Evolutionary conservation across 2,888 invertebrate species (phyloP), one percentile per base, ranked within the genome.

Genomic region (Mesodorylaimus sp.): DNA sequence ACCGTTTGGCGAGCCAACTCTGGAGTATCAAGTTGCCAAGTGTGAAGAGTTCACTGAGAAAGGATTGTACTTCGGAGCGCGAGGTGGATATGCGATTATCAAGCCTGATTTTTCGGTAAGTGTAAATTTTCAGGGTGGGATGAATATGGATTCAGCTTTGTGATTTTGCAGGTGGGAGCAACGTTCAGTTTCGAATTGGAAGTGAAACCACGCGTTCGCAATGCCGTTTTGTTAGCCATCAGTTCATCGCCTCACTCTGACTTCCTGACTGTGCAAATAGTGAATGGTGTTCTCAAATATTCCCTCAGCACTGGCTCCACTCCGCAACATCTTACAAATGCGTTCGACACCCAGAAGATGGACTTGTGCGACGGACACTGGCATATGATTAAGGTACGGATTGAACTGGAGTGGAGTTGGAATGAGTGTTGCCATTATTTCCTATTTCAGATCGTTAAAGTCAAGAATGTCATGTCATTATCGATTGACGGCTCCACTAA

Each of bases 321-420:
- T 7, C 73, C 76, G 43, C 75, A 76, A 46, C 75, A 76, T 52
- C 54, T 59, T 10, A 42, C 53, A 24, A 55, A 58, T 52, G 50
- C 49, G 19, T 59, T 58, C 2, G 25, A 51, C 1, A 28, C 47
- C 5, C 48, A 46, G 7, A 57, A 55, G 44, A 77, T 79, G 59
- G 72, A 74, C 52, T 76, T 91, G 53, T 97, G 95, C 65, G 88
- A 97, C 68, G 93, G 95, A 45, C 75, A 83, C 50, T 97, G 93
- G 93, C 91, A 95, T 64, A 79, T 76, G 51, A 83, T 89, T 42
- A 61, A 59, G 57, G 61, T 63, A 47, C 13, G 51, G 32, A 3
- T 27, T n/a, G 16, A 23, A 10, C 5, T 19, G 19, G 16, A 41
- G 7, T 21, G 10, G 10, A 19, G 7, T 21, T 41, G 7, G 7